These are phyloP conservation scores for Leucoma salicis DNA, from an alignment of 2,888 invertebrate species.

Conservation along the genomic window DNA sequence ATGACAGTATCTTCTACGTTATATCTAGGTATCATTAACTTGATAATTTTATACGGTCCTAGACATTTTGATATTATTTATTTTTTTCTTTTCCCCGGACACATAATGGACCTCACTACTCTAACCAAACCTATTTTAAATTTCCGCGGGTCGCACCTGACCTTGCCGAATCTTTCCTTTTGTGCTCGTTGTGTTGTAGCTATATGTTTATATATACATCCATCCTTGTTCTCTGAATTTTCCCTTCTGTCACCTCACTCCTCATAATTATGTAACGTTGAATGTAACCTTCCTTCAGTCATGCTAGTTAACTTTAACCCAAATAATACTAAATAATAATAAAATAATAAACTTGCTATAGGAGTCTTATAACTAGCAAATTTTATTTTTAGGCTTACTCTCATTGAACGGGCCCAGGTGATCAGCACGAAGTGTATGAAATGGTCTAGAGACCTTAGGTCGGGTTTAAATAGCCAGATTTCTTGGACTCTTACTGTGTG, in stretches of 20 bases:
- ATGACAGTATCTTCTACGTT: neutral
- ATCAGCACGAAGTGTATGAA: neutral
- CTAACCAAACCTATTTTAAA: too few species aligned
- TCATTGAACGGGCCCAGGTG: neutral
- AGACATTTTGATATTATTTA: neutral
- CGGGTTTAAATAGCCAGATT: neutral
- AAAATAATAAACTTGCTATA: neutral
- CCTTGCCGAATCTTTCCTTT: too few species aligned
- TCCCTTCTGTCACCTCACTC: too few species aligned
- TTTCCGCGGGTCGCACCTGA: too few species aligned
- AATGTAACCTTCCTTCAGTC: too few species aligned
- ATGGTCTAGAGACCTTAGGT: neutral
- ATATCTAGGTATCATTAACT: neutral
- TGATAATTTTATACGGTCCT: slow-evolving; percentile 2
- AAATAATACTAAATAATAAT: neutral
- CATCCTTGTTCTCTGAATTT: too few species aligned
- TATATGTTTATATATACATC: too few species aligned
- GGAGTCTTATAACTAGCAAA: neutral
- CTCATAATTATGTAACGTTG: too few species aligned
- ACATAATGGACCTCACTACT: too few species aligned
- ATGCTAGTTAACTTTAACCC: too few species aligned
- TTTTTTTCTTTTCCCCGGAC: slow-evolving; percentile 5
- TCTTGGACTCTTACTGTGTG: slow-evolving; percentile 2
- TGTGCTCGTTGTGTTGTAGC: too few species aligned
- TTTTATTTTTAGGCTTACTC: neutral